A percentile compares a stretch with the other conserved stretches of the same genome.
Evolutionary conservation across 2,113 vertebrate species (phyloP).

Genomic region (Hemibagrus wyckioides): DNA sequence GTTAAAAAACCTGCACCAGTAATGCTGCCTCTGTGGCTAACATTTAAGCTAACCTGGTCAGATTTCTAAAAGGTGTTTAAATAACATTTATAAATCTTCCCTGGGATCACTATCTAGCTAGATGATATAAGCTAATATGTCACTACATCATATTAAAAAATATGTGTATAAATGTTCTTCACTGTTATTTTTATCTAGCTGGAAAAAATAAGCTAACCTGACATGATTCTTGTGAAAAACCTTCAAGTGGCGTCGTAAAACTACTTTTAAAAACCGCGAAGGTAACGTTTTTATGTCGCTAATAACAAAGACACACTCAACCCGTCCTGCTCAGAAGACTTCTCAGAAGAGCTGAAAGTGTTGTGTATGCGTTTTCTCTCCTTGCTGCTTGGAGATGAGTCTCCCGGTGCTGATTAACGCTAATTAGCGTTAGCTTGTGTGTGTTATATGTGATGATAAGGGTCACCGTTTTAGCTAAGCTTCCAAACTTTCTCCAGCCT

Average conservation of each 20-base stretch:
- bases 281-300: not conserved
- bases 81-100: not conserved
- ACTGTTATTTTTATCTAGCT: not conserved
- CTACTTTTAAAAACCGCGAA: too few species aligned
- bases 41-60: too few species aligned
- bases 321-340: not conserved
- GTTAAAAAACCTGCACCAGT: not conserved
- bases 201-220: not conserved
- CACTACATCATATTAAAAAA: not conserved
- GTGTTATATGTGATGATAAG: conserved; percentile 44
- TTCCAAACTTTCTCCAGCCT: not conserved
- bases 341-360: not conserved
- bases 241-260: not conserved
- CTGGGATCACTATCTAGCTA: not conserved
- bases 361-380: not conserved
- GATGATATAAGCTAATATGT: not conserved
- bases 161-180: not conserved
- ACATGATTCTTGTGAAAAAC: not conserved
- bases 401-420: conserved; percentile 15
- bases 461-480: not conserved
- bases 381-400: not conserved
- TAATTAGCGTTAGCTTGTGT: conserved; percentile 48
- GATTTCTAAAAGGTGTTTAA: not conserved
- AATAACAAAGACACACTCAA: not conserved
- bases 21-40: not conserved